These are phyloP conservation scores for Actinernus sp. DNA, from an alignment of 92 coral and sea anemone species.

Conservation along the genomic window DNA sequence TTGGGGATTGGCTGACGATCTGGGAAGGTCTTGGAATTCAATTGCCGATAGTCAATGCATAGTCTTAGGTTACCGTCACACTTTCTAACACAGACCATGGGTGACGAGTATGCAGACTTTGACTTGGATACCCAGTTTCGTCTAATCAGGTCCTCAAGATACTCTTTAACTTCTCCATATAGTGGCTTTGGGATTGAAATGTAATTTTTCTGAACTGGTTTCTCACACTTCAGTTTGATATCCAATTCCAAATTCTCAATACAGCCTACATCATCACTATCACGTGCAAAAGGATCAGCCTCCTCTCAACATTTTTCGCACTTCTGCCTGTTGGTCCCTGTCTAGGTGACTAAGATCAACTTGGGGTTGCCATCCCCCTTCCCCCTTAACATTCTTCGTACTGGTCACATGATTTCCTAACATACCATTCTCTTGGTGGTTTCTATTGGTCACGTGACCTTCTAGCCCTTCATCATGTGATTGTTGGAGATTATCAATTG, in stretches of 20 bases:
- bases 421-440: too few species aligned
- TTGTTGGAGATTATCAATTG: neutral
- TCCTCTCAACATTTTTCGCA: conserved; percentile 29
- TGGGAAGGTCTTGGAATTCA: conserved; percentile 30
- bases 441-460: too few species aligned
- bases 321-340: conserved; percentile 5
- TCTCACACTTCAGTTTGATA: conserved; percentile 12
- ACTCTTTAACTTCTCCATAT: conserved; percentile 40
- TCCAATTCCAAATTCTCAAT: conserved; percentile 35
- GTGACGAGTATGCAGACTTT: conserved; percentile 50
- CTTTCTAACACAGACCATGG: conserved; percentile 57
- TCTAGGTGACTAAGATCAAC: conserved; percentile 22
- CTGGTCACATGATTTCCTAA: too few species aligned
- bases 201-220: conserved; percentile 41
- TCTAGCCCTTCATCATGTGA: neutral
- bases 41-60: conserved; percentile 44
- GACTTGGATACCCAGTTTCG: conserved; percentile 46
- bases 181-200: conserved; percentile 39
- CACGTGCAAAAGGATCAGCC: conserved; percentile 18
- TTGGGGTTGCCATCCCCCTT: conserved; percentile 20
- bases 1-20: conserved; percentile 56
- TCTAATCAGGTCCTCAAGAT: conserved; percentile 35
- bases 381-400: too few species aligned
- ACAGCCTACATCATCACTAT: conserved; percentile 44
- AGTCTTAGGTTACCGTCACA: conserved; percentile 52